Evolutionary conservation across 2,113 vertebrate species (phyloP).

Genomic region (Petrocephalus microphthalmus): DNA sequence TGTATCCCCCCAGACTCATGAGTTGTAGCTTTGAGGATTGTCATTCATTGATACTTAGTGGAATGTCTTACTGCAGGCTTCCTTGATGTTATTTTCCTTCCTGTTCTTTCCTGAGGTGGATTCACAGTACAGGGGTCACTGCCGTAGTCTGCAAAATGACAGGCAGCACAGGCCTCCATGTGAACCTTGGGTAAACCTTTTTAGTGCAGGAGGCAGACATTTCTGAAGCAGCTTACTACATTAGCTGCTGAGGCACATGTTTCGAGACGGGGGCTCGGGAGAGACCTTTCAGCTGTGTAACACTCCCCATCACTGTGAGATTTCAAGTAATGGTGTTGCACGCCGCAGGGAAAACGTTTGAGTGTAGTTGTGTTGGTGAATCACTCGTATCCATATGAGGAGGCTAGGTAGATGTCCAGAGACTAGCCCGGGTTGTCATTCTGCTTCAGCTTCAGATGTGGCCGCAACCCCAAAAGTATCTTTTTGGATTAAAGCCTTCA

Average conservation of each 20-base stretch:
- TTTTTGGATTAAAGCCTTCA: not conserved
- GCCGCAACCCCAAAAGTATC: not conserved
- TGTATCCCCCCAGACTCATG: not conserved
- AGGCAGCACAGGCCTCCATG: not conserved
- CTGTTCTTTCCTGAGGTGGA: not conserved
- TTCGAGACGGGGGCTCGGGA: not conserved
- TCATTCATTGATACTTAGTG: not conserved
- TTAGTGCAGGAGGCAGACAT: not conserved
- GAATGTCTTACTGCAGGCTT: not conserved
- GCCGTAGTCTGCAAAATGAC: not conserved
- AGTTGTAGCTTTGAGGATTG: not conserved
- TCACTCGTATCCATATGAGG: not conserved
- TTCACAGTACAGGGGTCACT: not conserved
- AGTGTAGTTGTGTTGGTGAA: not conserved
- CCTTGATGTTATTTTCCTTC: not conserved
- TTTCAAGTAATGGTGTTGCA: not conserved
- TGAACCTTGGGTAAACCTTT: not conserved
- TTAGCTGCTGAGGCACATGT: not conserved
- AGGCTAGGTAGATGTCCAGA: not conserved
- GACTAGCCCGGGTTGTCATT: not conserved
- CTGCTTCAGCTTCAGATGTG: not conserved
- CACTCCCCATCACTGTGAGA: not conserved
- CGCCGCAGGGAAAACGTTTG: not conserved
- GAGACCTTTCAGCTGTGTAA: not conserved
- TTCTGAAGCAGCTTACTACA: not conserved